Conservation (phyloP, 2,888 invertebrate genomes). For the Frankliniella fusca region DNA sequence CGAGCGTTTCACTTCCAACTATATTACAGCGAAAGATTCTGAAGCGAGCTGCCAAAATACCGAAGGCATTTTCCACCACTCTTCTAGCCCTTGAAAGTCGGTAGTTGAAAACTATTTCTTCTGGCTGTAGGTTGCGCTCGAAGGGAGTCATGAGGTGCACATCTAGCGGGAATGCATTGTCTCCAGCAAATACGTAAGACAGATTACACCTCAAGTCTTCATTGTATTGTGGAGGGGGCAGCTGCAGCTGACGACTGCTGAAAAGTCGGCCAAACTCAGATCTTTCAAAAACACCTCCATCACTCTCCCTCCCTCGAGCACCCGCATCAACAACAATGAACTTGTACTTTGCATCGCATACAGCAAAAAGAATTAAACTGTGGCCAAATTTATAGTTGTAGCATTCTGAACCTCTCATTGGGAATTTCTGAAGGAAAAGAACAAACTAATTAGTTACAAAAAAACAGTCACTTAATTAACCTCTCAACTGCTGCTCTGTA, state of each 20-base stretch:
- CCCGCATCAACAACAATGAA: neutral
- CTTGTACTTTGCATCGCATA: neutral
- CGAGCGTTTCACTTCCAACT: neutral
- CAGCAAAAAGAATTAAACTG: neutral
- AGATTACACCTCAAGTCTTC: neutral
- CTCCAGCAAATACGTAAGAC: neutral
- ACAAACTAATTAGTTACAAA: no score
- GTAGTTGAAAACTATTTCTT: neutral
- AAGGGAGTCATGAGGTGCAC: neutral
- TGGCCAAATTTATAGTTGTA: neutral
- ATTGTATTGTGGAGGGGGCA: neutral
- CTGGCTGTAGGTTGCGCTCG: neutral
- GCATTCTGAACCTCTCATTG: neutral
- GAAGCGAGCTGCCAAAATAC: neutral
- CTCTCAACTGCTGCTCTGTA: no score
- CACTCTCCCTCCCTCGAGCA: neutral
- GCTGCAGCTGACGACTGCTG: neutral
- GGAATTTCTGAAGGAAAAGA: slow-evolving; percentile 7
- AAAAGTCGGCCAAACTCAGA: neutral
- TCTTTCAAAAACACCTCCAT: neutral
- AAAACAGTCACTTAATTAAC: no score
- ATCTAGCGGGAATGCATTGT: neutral
- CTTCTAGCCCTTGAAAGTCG: neutral
- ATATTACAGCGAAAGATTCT: neutral
- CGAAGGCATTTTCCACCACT: neutral